phyloP scores from a whole-genome alignment of 23 tunicate species.

The Trididemnum miniatum region DNA sequence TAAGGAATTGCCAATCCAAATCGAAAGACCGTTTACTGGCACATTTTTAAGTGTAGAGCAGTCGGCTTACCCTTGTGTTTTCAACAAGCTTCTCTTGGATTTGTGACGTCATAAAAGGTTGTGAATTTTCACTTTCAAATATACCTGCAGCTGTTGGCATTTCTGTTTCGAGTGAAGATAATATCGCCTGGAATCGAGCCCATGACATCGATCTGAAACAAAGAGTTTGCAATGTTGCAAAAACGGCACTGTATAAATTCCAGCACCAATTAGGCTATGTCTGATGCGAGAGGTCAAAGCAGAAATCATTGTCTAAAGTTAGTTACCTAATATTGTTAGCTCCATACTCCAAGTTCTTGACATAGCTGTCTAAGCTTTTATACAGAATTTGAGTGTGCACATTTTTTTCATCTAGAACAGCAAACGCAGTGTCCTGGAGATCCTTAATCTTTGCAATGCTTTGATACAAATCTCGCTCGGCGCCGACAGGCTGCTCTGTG shows the following conservation, averaged over 20 bases:
- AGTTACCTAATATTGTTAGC: conserved; percentile 10
- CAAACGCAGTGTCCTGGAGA: neutral
- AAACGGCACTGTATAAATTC: no score
- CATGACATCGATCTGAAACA: conserved; percentile 5
- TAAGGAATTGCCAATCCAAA: no score
- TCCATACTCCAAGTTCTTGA: conserved; percentile 7
- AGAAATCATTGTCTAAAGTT: no score
- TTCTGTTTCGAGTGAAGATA: conserved; percentile 51
- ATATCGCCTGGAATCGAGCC: conserved; percentile 37
- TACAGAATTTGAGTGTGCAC: neutral
- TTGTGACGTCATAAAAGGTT: conserved; percentile 45
- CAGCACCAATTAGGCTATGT: no score
- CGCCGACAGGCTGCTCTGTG: no score
- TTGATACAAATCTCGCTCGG: neutral
- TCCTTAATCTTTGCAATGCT: neutral
- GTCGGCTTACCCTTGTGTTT: neutral
- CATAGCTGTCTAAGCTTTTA: neutral
- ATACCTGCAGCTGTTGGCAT: conserved; percentile 76
- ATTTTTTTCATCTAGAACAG: neutral
- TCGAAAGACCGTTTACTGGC: no score
- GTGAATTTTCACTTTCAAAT: conserved; percentile 35
- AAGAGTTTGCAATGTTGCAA: no score
- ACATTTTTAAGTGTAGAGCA: no score
- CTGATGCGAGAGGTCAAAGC: no score
- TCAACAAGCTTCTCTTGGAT: conserved; percentile 4